Percentiles rank a stretch among this genome's conserved stretches.
phyloP scores from a whole-genome alignment of 1,140 invertebrate species.

The Cydia amplana region DNA sequence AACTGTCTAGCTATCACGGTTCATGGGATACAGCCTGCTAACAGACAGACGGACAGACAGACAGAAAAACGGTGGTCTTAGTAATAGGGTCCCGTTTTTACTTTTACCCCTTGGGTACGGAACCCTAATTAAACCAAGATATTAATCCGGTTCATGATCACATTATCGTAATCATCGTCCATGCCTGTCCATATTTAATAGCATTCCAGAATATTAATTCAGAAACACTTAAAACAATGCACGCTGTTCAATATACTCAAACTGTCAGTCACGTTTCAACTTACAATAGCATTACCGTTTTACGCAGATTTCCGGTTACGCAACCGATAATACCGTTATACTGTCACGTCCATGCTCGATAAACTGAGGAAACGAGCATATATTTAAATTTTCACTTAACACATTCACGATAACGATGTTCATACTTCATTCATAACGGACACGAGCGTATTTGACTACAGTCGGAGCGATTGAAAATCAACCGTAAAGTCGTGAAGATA shows the following conservation, averaged over 20 bases:
- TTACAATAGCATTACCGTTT: neutral
- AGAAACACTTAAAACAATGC: slow-evolving; percentile 8
- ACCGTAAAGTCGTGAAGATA: slow-evolving; percentile 10
- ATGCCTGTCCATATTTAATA: too few species aligned
- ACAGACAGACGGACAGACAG: too few species aligned
- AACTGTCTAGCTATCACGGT: too few species aligned
- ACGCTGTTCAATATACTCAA: neutral
- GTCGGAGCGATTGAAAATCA: neutral
- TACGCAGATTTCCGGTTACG: slow-evolving; percentile 14
- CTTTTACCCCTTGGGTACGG: too few species aligned
- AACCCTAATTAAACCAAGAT: too few species aligned
- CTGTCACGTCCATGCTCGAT: slow-evolving; percentile 17
- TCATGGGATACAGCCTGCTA: too few species aligned
- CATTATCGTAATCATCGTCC: too few species aligned
- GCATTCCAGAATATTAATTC: neutral
- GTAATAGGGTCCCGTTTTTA: too few species aligned
- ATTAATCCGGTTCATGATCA: too few species aligned
- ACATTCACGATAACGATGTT: slow-evolving; percentile 36
- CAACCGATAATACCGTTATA: slow-evolving; percentile 15
- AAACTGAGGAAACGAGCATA: slow-evolving; percentile 33
- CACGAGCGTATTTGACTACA: slow-evolving; percentile 1
- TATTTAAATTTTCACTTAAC: slow-evolving; percentile 39
- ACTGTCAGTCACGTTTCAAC: neutral
- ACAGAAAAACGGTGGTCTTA: too few species aligned
- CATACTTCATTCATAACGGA: slow-evolving; percentile 40